These are phyloP conservation scores for Diachasmimorpha longicaudata DNA, from an alignment of 1,140 invertebrate genomes.

Conservation along the genomic window DNA sequence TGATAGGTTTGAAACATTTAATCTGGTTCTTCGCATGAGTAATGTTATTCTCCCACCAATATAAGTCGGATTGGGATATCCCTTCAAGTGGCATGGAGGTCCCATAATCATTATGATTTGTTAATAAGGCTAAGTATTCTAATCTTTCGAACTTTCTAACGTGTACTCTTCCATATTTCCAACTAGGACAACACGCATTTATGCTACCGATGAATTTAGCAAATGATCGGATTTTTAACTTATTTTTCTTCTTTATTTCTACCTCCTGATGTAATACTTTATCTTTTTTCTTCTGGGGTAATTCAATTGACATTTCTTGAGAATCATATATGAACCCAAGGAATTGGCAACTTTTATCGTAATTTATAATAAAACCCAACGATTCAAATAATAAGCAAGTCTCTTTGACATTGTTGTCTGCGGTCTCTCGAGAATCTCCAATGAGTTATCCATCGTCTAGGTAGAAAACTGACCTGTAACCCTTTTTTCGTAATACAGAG, in stretches of 20 bases:
- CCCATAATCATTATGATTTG: background rate
- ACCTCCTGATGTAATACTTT: too few species aligned
- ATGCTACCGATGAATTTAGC: too few species aligned
- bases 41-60: slow-evolving; percentile 12
- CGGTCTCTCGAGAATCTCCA: background rate
- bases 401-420: background rate
- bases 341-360: slow-evolving; percentile 15
- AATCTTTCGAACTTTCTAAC: background rate
- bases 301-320: background rate
- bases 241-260: too few species aligned
- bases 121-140: background rate
- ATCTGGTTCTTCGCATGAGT: background rate
- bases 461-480: slow-evolving; percentile 7
- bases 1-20: background rate
- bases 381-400: background rate
- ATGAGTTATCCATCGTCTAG: slow-evolving; percentile 18
- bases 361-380: slow-evolving; percentile 19
- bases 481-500: background rate
- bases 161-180: background rate
- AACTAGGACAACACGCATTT: too few species aligned
- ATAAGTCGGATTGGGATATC: background rate
- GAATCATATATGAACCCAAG: slow-evolving; percentile 16
- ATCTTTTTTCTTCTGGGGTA: slow-evolving; percentile 9
- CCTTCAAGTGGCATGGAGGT: background rate
- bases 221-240: too few species aligned